Evolutionary conservation across 1,140 invertebrate species (phyloP).

Genomic region (Pantala flavescens): DNA sequence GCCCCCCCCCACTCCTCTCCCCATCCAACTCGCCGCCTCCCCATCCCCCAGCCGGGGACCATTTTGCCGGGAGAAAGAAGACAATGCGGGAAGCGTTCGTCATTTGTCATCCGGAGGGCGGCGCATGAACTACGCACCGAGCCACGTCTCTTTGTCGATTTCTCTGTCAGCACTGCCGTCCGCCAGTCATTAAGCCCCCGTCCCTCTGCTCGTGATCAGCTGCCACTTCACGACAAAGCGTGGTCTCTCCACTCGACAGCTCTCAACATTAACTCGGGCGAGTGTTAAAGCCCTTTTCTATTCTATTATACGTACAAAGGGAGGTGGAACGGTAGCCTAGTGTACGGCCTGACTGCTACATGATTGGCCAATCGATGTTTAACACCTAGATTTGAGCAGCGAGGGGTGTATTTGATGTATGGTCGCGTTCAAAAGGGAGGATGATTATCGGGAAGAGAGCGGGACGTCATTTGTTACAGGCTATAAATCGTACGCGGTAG

Average conservation of each 20-base stretch:
- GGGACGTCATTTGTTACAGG: no score
- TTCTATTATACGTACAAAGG: no score
- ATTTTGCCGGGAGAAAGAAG: conserved; percentile 1
- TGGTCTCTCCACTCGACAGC: neutral
- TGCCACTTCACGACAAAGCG: neutral
- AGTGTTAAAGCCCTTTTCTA: neutral
- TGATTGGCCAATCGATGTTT: no score
- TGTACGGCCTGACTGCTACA: no score
- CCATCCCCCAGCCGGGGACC: neutral
- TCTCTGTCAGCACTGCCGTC: conserved; percentile 6
- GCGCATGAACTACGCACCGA: neutral
- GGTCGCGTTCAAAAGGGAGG: no score
- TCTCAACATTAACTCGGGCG: neutral
- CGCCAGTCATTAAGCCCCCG: neutral
- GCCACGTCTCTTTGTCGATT: neutral
- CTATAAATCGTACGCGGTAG: no score
- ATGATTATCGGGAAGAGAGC: no score
- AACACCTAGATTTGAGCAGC: no score
- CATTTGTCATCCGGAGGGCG: neutral
- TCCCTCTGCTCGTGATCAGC: neutral
- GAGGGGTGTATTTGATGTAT: no score
- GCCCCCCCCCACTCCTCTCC: neutral
- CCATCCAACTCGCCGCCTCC: neutral
- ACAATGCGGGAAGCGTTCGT: neutral
- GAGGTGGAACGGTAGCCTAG: no score